A percentile compares a stretch with the other conserved stretches of the same genome.
Conservation (phyloP, 2,113 vertebrate species). For the Ophthalmotilapia sp. region DNA sequence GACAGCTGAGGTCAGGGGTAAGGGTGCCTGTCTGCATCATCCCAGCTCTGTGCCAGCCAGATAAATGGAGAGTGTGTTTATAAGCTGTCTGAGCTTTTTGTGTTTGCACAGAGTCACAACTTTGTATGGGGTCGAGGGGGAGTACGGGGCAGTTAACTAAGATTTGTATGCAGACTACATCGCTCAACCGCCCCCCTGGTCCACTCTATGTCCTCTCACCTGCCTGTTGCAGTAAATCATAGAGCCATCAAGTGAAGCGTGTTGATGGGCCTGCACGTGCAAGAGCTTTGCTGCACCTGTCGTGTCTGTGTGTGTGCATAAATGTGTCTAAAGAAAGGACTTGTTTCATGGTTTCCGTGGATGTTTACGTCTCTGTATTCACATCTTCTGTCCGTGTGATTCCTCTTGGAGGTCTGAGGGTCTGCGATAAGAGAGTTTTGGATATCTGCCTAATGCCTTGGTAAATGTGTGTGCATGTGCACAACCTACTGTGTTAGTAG, state of each 20-base stretch:
- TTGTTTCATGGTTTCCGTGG: background rate
- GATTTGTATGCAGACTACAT: constrained; percentile 84
- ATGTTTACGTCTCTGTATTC: background rate
- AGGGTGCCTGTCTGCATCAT: constrained; percentile 54
- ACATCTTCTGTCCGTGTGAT: background rate
- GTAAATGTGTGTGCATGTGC: background rate
- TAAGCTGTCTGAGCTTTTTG: constrained; percentile 62
- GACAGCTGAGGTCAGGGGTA: constrained; percentile 53
- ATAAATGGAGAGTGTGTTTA: constrained; percentile 55
- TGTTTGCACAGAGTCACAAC: constrained; percentile 62
- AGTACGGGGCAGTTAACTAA: constrained; percentile 21
- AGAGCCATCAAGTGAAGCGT: constrained; percentile 82
- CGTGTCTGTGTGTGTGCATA: constrained; percentile 15
- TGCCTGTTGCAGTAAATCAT: constrained; percentile 92
- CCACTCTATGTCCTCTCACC: constrained; percentile 89
- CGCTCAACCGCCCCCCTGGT: constrained; percentile 56
- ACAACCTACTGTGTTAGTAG: background rate
- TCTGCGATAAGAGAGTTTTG: constrained; percentile 33
- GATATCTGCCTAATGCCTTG: background rate
- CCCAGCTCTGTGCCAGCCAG: constrained; percentile 31
- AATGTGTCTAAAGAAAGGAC: background rate
- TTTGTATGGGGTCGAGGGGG: constrained; percentile 41
- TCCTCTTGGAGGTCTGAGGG: constrained; percentile 1
- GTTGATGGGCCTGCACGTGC: constrained; percentile 90
- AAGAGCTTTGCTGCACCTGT: constrained; percentile 86